Base-by-base conservation (phyloP, 2,113 vertebrate species). In the rabbit (Oryctolagus cuniculus) region DNA sequence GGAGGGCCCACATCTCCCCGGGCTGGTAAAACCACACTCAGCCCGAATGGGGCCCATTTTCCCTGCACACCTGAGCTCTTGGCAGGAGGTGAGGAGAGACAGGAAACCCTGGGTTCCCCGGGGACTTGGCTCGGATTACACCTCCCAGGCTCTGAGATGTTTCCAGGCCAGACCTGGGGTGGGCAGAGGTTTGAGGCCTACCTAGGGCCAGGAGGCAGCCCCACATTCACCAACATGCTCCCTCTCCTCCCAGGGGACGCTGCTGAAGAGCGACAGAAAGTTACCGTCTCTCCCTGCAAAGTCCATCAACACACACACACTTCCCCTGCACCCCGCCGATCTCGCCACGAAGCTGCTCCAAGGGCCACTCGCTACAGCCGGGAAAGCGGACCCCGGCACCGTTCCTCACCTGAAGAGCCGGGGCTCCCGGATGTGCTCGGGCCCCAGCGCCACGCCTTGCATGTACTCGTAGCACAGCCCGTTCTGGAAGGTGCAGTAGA, bases 391-490 rank as follows among this genome's bases (percentile, higher is more conserved):
- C 49, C 58, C 10, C 12, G 63, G 31, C 25, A 51, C 1, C 7
- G 90, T 75, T 98, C 97, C 96, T 0, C 91, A 99, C 99, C 99
- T 99, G 98, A 99, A 99, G 88, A 99, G 97, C 55, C n/a, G 94
- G 0, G 99, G 99, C 36, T 99, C 99, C 61, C 99, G 94, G 83
- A 99, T 99, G 19, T 99, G 99, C 96, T 99, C 97, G 0, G 99
- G 99, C 0, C 99, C 99, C 79, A 99, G 98, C 0, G 99, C 99
- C 0, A 99, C 98, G 25, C 99, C 99, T 0, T 98, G 98, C 98
- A 99, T 98, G 97, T 99, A 99, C 96, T 99, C 99, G 21, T 99
- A 99, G 98, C 99, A 99, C 91, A 99, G 98, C 82, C 99, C 99
- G 0, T 99, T 99, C 98, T 99, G 99, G 97, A 99, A 99, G 96